phyloP scores from a whole-genome alignment of 2,113 vertebrate species.

The Smithornis capensis region DNA sequence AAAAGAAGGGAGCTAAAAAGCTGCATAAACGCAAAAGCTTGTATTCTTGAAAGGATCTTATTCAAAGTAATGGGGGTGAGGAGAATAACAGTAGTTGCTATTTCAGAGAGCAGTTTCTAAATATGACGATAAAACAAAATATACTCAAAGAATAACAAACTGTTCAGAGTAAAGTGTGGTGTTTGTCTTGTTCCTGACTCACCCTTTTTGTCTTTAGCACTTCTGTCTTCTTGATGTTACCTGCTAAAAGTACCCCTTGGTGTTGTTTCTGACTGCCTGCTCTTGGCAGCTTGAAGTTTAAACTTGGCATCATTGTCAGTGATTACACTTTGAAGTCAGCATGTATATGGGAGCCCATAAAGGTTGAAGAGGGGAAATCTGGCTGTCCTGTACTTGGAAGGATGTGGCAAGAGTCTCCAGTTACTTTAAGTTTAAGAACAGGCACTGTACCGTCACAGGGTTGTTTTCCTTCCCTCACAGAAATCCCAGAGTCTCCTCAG shows the following conservation, averaged over 20 bases:
- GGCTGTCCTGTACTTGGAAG: neutral
- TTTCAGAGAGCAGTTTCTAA: neutral
- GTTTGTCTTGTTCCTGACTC: neutral
- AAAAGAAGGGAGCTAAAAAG: neutral
- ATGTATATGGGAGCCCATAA: neutral
- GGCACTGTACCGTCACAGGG: neutral
- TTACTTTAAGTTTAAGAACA: neutral
- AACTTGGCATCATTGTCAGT: neutral
- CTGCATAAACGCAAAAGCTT: neutral
- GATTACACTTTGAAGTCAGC: neutral
- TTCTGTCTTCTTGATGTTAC: neutral
- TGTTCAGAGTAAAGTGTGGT: neutral
- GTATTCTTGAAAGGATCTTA: neutral
- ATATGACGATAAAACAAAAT: neutral
- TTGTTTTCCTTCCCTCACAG: neutral
- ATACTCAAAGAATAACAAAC: neutral
- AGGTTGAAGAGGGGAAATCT: neutral
- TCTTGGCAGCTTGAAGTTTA: neutral
- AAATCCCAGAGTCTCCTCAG: neutral
- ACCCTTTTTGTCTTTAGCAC: neutral
- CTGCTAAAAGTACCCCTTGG: neutral
- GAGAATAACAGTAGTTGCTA: neutral
- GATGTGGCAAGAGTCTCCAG: neutral
- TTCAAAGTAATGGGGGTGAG: neutral
- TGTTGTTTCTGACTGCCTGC: neutral